Conservation (phyloP, 2,888 invertebrate species). For the Acronicta psi region DNA sequence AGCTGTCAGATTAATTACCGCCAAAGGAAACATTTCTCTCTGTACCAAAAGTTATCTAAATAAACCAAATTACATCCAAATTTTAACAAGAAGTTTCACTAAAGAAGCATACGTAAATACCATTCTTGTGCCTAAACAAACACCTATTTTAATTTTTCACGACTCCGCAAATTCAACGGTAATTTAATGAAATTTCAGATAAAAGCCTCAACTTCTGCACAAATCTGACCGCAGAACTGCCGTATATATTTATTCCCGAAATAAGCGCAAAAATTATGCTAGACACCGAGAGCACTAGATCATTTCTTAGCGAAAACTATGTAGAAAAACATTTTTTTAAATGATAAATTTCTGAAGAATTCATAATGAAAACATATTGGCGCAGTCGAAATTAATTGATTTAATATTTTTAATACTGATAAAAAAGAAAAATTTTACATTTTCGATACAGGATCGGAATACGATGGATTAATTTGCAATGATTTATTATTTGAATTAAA, state of each 20-base stretch:
- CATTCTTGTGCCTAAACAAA: no score
- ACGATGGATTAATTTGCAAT: not conserved
- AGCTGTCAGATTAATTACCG: no score
- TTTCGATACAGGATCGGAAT: not conserved
- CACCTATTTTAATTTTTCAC: not conserved
- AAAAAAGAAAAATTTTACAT: not conserved
- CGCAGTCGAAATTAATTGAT: no score
- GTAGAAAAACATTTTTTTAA: no score
- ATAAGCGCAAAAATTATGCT: not conserved
- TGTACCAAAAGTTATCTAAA: no score
- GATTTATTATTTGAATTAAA: conserved; percentile 2
- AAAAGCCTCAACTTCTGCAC: conserved; percentile 3
- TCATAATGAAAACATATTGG: no score
- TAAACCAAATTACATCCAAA: no score
- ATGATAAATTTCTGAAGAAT: no score
- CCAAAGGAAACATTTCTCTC: no score
- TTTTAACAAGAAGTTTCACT: no score
- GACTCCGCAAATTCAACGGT: not conserved
- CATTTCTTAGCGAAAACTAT: not conserved
- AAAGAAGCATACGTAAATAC: no score
- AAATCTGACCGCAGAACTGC: not conserved
- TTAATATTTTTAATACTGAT: no score
- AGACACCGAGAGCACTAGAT: not conserved
- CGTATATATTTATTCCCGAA: not conserved
- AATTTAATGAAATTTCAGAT: not conserved